These are phyloP conservation scores for Xylota segnis DNA, from an alignment of 2,888 invertebrate genomes.

Conservation along the genomic window DNA sequence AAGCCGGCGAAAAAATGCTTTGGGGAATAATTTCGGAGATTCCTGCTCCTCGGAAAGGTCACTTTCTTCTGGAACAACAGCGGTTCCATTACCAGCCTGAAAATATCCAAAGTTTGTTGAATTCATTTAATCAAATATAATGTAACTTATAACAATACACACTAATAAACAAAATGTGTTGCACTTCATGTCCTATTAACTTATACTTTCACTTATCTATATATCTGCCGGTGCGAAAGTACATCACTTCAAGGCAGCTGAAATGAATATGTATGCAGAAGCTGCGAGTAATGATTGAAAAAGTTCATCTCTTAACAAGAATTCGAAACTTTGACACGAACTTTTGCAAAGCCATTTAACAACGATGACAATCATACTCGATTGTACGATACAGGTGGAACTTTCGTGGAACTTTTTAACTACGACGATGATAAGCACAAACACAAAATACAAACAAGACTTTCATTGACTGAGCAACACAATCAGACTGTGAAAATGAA, in stretches of 20 bases:
- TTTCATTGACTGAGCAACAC: not conserved
- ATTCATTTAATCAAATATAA: not conserved
- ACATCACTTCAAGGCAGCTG: not conserved
- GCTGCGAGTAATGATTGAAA: not conserved
- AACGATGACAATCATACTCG: not conserved
- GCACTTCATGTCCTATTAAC: not conserved
- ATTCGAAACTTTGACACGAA: not conserved
- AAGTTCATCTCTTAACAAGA: not conserved
- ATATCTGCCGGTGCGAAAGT: not conserved
- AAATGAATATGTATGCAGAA: not conserved
- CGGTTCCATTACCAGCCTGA: constrained; percentile 81
- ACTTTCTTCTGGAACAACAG: constrained; percentile 86
- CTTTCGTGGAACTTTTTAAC: not conserved
- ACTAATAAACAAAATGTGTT: not conserved
- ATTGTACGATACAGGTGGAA: not conserved
- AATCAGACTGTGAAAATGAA: too few relatives aligned
- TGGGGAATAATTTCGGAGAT: constrained; percentile 92
- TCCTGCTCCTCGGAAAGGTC: constrained; percentile 92
- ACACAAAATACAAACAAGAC: not conserved
- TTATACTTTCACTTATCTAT: not conserved
- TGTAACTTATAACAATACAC: not conserved
- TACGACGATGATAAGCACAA: not conserved
- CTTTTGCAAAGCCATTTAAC: not conserved
- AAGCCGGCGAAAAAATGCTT: constrained; percentile 93
- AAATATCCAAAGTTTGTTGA: constrained; percentile 25